These are phyloP conservation scores for Piscicola geometra DNA, from an alignment of 2,888 invertebrate species.

Conservation along the genomic window DNA sequence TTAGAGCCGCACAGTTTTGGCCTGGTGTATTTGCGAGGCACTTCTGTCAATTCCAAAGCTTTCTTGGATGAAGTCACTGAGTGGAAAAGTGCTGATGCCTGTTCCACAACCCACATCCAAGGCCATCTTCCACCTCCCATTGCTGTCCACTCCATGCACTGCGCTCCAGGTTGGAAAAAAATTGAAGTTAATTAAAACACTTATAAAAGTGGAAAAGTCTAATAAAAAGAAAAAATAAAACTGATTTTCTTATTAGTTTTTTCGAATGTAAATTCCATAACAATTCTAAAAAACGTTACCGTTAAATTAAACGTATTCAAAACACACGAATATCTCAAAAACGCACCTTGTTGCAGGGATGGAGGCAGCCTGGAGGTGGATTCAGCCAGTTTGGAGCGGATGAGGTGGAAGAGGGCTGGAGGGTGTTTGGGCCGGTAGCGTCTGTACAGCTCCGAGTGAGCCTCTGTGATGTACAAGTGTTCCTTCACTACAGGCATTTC, in stretches of 20 bases:
- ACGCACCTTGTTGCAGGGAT: neutral
- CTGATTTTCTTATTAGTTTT: too few species aligned
- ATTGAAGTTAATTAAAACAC: too few species aligned
- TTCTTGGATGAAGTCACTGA: constrained; percentile 19
- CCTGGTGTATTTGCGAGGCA: constrained; percentile 32
- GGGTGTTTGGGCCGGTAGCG: constrained; percentile 34
- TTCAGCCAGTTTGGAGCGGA: constrained; percentile 24
- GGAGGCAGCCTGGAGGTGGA: neutral
- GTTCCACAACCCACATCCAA: constrained; percentile 35
- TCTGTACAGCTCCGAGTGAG: constrained; percentile 31
- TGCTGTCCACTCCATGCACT: neutral
- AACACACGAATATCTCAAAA: too few species aligned
- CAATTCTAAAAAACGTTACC: too few species aligned
- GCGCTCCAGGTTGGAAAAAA: too few species aligned
- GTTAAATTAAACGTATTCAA: too few species aligned
- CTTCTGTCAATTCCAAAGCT: constrained; percentile 32
- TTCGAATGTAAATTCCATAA: too few species aligned
- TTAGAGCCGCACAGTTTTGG: neutral
- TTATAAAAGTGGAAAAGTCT: too few species aligned
- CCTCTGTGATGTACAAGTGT: constrained; percentile 19
- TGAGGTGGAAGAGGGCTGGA: neutral
- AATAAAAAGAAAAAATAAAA: too few species aligned
- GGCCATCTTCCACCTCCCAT: constrained; percentile 15
- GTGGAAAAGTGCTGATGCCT: constrained; percentile 30
- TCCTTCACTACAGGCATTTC: too few species aligned